Percentiles rank a stretch among this genome's conserved stretches.
phyloP scores from a whole-genome alignment of 2,113 vertebrate species.

The Muntiacus muntjak region DNA sequence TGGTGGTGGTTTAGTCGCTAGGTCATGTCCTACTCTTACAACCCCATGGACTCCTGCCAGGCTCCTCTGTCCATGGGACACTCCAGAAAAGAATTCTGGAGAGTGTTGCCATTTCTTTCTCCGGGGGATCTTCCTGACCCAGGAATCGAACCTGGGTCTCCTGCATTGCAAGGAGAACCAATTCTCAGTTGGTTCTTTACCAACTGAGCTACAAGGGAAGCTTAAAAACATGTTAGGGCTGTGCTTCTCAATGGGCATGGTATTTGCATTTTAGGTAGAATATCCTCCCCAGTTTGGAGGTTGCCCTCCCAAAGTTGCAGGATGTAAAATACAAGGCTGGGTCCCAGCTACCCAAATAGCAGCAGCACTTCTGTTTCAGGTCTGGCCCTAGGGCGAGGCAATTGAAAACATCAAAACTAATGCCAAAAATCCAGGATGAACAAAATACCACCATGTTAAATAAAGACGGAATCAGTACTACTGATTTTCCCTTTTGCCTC shows the following conservation, averaged over 20 bases:
- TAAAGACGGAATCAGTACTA: not conserved
- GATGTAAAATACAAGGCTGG: not conserved
- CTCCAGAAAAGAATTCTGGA: not conserved
- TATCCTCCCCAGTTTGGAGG: not conserved
- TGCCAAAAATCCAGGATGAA: not conserved
- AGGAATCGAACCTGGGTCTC: not conserved
- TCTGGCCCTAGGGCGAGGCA: not conserved
- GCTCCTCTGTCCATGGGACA: not conserved
- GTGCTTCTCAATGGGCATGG: not conserved
- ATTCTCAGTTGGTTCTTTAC: not conserved
- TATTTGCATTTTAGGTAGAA: not conserved
- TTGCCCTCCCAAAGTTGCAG: not conserved
- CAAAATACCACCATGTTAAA: constrained; percentile 16
- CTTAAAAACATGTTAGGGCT: not conserved
- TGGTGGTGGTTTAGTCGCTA: not conserved
- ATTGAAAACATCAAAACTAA: constrained; percentile 8
- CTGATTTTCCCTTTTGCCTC: constrained; percentile 12
- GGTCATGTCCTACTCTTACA: not conserved
- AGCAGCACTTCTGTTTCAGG: not conserved
- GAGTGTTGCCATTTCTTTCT: not conserved
- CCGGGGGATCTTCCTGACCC: not conserved
- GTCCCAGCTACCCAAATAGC: not conserved
- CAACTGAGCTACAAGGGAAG: not conserved
- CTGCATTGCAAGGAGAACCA: not conserved
- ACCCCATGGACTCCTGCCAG: not conserved